Evolutionary conservation across 1,140 invertebrate genomes (phyloP), one percentile per base, ranked within the genome.

Genomic region (Periplaneta americana): DNA sequence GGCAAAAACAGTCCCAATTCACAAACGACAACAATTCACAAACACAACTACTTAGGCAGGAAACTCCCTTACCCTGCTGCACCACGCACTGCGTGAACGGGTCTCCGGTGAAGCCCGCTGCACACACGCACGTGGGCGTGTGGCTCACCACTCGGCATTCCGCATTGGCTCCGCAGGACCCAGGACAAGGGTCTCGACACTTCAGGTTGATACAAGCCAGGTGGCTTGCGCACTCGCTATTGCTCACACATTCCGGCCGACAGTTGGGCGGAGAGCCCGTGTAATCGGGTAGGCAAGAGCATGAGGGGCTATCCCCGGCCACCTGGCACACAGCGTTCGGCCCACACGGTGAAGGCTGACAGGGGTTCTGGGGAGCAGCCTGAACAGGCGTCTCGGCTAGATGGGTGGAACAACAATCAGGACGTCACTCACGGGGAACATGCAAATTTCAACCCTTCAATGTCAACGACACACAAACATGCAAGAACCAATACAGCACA

Each of bases 321-420:
- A 89, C 88, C 82, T 89, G 87, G 84, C 92, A 93, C 83, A 90
- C 87, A n/a, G 92, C 89, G 85, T 93, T 93, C 10, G 90, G 84
- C 31, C 92, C 93, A 86, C 93, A 93, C 2, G 90, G 88, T 37
- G 90, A 90, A 35, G 88, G 88, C 35, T 86, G 87, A 81, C 91
- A 92, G 11, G 88, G 89, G 80, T 93, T 91, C 83, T 74, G 83
- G 17, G 82, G 84, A 81, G 84, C 84, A 34, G 11, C 86, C 34
- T n/a, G 86, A 83, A 78, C 83, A 74, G 84, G 87, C 81, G 86
- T 57, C 22, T 57, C 48, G 10, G 48, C 48, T 57, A n/a, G 15
- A 57, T 22, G n/a, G n/a, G n/a, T 18, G 48, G 48, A 57, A n/a
- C 48, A 57, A n/a, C 2, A 57, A 57, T 57, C 48, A n/a, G 5